Conservation (phyloP, 2,888 invertebrate species). For the Ichneumoninae sp. region DNA sequence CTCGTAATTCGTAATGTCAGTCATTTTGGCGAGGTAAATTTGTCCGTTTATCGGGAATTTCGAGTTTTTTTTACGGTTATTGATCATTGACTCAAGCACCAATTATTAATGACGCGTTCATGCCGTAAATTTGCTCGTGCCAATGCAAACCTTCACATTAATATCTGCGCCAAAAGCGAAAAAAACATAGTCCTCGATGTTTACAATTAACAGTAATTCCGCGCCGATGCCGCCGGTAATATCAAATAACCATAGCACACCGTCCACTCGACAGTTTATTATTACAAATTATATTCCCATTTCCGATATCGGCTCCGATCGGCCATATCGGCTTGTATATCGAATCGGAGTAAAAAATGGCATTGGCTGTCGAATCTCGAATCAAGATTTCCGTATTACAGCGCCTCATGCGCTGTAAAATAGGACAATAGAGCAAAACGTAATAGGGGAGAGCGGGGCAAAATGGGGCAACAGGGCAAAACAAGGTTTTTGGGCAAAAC, state of each 20-base stretch:
- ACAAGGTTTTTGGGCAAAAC: too few relatives aligned
- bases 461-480: too few relatives aligned
- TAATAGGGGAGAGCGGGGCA: too few relatives aligned
- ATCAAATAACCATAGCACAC: not conserved
- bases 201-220: not conserved
- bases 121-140: not conserved
- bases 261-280: not conserved
- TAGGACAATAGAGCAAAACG: too few relatives aligned
- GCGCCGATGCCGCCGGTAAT: not conserved
- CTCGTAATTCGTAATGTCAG: slow-evolving; percentile 6
- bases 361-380: not conserved
- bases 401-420: too few relatives aligned
- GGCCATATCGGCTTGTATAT: not conserved
- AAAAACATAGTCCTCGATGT: not conserved
- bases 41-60: not conserved
- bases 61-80: not conserved
- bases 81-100: not conserved
- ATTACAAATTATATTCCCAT: not conserved
- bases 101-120: not conserved
- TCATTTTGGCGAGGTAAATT: not conserved
- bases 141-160: not conserved
- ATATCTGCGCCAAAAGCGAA: not conserved
- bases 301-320: not conserved
- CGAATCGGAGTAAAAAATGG: not conserved
- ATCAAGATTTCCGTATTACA: too few relatives aligned